phyloP scores from a whole-genome alignment of 1,140 invertebrate genomes.

The Zaprionus taronus region DNA sequence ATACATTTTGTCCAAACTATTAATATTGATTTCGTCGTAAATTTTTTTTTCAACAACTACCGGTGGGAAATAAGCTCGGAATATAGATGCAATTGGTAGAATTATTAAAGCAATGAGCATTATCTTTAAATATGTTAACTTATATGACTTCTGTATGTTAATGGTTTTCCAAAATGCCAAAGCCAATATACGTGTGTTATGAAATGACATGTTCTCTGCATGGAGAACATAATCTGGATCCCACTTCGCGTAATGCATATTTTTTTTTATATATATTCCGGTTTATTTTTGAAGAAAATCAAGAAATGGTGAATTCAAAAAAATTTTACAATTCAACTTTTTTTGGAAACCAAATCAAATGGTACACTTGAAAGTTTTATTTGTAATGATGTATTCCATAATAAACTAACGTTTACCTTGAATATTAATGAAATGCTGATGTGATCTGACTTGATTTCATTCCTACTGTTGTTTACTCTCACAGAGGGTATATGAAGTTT shows the following conservation, averaged over 20 bases:
- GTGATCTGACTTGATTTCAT: neutral
- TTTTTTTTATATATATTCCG: neutral
- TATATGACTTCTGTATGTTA: slow-evolving; percentile 14
- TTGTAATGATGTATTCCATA: neutral
- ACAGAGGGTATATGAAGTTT: no score
- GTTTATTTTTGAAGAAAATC: neutral
- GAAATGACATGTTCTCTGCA: neutral
- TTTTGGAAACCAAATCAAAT: neutral
- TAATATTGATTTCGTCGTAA: slow-evolving; percentile 2
- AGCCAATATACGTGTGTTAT: neutral
- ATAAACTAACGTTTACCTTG: neutral
- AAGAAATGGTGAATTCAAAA: neutral
- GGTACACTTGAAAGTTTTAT: neutral
- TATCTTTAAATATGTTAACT: neutral
- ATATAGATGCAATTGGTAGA: neutral
- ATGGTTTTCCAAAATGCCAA: slow-evolving; percentile 18
- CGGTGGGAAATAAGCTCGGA: neutral
- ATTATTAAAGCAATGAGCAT: slow-evolving; percentile 19
- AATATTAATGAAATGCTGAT: neutral
- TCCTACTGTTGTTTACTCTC: no score
- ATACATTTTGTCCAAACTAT: slow-evolving; percentile 15
- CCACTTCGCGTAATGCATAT: slow-evolving; percentile 11
- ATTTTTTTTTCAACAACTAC: neutral
- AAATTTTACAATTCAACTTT: neutral
- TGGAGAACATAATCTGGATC: slow-evolving; percentile 1